Evolutionary conservation across 2,888 invertebrate genomes (phyloP).

Genomic region (Nematopogon swammerdamellus): DNA sequence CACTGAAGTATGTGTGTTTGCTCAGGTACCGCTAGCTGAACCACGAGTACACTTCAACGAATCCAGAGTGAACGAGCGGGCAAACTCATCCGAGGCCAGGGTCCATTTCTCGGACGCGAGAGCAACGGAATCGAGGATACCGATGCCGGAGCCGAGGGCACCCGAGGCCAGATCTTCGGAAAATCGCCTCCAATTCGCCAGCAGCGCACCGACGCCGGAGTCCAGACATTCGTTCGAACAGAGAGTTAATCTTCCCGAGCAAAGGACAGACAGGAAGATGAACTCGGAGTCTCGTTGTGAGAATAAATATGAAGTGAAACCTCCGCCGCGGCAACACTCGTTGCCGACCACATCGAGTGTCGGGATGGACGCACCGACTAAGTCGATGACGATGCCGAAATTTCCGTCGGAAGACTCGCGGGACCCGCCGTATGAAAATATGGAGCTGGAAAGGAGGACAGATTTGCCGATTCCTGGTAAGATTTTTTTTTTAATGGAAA

Average conservation of each 20-base stretch:
- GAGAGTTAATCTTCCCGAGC: not conserved
- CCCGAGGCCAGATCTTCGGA: not conserved
- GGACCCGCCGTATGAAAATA: constrained; percentile 44
- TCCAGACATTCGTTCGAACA: too few species aligned
- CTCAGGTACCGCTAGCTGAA: too few species aligned
- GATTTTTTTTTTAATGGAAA: constrained; percentile 18
- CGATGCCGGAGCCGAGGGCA: not conserved
- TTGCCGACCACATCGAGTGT: constrained; percentile 34
- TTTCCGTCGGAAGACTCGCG: constrained; percentile 45
- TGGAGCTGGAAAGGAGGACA: constrained; percentile 27
- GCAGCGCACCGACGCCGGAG: not conserved
- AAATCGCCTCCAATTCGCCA: not conserved
- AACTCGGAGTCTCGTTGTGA: not conserved
- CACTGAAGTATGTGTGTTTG: too few species aligned
- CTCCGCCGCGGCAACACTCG: constrained; percentile 41
- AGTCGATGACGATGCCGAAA: constrained; percentile 58
- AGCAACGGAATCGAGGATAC: too few species aligned
- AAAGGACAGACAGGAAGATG: not conserved
- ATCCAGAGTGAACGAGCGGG: too few species aligned
- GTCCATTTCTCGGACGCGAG: too few species aligned
- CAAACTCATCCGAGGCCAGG: too few species aligned
- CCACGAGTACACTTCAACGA: too few species aligned
- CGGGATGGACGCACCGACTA: constrained; percentile 39
- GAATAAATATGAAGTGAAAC: constrained; percentile 22
- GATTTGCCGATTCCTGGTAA: constrained; percentile 38